Evolutionary conservation across 92 coral and sea anemone species (phyloP), one percentile per base, ranked within the genome.

Genomic region (Scolanthus callimorphus): DNA sequence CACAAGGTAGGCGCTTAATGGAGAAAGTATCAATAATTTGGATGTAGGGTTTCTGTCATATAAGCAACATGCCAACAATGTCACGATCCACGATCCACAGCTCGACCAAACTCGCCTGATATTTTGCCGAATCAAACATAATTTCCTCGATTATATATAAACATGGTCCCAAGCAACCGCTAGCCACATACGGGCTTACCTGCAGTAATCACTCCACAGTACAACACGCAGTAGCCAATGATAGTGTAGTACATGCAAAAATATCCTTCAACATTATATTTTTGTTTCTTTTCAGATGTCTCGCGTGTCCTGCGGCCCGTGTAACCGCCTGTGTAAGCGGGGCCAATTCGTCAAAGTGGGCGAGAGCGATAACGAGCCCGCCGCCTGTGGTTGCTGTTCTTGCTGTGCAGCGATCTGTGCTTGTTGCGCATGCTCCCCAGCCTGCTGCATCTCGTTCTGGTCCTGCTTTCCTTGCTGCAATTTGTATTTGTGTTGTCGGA

Each of bases 1-100:
- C 85, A 89, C 86, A 94, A 84, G 99, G 99, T 94, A 67, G 60
- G 61, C 47, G 41, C 17, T 6, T 13, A 9, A 4, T 20, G 19
- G 17, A 56, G 23, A 3, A 19, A 24, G 15, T 1, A 15, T 2
- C 6, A 23, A n/a, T n/a, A n/a, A n/a, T n/a, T n/a, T n/a, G n/a
- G n/a, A n/a, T n/a, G n/a, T n/a, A n/a, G n/a, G n/a, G n/a, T n/a
- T n/a, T n/a, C n/a, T n/a, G n/a, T n/a, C n/a, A n/a, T n/a, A n/a
- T n/a, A n/a, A n/a, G n/a, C n/a, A n/a, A n/a, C n/a, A n/a, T n/a
- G n/a, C n/a, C n/a, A n/a, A n/a, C n/a, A n/a, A n/a, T n/a, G n/a
- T n/a, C n/a, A n/a, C n/a, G n/a, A n/a, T n/a, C n/a, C n/a, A n/a
- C n/a, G n/a, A n/a, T n/a, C n/a, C n/a, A n/a, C n/a, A n/a, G n/a